Conservation (phyloP, 1,140 invertebrate species). For the Brachionus koreanus region DNA sequence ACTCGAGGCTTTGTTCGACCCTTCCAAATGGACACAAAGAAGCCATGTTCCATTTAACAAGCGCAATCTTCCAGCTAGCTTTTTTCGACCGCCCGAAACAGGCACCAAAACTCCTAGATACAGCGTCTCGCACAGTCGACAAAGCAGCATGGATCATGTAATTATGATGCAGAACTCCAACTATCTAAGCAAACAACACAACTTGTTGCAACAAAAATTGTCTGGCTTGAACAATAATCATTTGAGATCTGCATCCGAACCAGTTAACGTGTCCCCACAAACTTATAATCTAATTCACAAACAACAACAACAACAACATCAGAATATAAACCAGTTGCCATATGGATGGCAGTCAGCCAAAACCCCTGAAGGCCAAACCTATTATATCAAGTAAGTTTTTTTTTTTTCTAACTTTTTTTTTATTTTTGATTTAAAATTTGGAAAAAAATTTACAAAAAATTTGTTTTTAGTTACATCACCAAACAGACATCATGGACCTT, state of each 20-base stretch:
- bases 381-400: slow-evolving; percentile 25
- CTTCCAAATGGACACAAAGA: slow-evolving; percentile 31
- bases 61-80: neutral
- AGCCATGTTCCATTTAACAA: neutral
- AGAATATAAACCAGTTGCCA: neutral
- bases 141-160: slow-evolving; percentile 18
- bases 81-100: slow-evolving; percentile 35
- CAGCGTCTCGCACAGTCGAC: neutral
- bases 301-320: neutral
- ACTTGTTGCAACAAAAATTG: neutral
- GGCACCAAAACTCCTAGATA: slow-evolving; percentile 33
- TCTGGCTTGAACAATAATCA: slow-evolving; percentile 1
- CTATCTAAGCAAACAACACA: neutral
- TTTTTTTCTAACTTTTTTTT: neutral
- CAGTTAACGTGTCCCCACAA: neutral
- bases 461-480: slow-evolving; percentile 8
- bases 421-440: no score
- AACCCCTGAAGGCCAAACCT: neutral
- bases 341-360: slow-evolving; percentile 23
- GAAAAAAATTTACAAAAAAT: no score
- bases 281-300: slow-evolving; percentile 18
- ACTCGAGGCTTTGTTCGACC: slow-evolving; percentile 35
- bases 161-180: neutral
- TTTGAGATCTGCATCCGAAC: slow-evolving; percentile 38
- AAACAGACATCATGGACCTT: slow-evolving; percentile 24